Percentiles rank a stretch among this genome's conserved stretches.
These are phyloP conservation scores for Eupithecia insigniata DNA, from an alignment of 2,888 invertebrate species.

Conservation along the genomic window DNA sequence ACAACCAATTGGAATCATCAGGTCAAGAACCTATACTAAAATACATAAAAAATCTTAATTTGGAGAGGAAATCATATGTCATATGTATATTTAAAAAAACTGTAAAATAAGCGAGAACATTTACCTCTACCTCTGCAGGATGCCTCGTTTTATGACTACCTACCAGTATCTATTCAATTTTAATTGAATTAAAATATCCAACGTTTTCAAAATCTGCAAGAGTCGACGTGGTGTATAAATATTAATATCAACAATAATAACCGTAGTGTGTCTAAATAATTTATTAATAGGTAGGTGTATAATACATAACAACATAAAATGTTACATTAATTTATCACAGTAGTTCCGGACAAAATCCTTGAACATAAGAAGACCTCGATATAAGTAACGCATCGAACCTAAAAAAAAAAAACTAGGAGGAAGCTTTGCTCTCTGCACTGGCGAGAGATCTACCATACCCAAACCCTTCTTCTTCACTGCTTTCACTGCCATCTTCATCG, in stretches of 20 bases:
- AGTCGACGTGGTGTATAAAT: neutral
- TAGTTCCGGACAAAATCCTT: slow-evolving; percentile 6
- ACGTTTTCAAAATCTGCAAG: neutral
- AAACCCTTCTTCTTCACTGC: slow-evolving; percentile 48
- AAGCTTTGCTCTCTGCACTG: slow-evolving; percentile 41
- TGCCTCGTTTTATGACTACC: slow-evolving; percentile 20
- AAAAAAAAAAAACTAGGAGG: neutral
- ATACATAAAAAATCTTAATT: slow-evolving; percentile 44
- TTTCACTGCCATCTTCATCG: slow-evolving; percentile 55
- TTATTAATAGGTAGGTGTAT: slow-evolving; percentile 8
- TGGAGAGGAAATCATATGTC: slow-evolving; percentile 52
- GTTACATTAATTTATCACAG: slow-evolving; percentile 5
- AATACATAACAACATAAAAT: neutral
- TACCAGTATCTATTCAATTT: neutral
- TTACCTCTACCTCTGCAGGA: slow-evolving; percentile 27
- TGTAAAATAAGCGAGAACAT: slow-evolving; percentile 16
- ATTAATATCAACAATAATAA: neutral
- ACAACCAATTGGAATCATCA: neutral
- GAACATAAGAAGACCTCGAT: neutral
- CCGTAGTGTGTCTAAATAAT: slow-evolving; percentile 2
- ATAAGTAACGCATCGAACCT: neutral
- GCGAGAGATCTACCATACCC: slow-evolving; percentile 53
- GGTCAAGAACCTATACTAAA: slow-evolving; percentile 39
- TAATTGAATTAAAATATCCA: neutral
- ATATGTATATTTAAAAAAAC: slow-evolving; percentile 9